Evolutionary conservation across 2,113 vertebrate species (phyloP).

Genomic region (Lamprotornis superbus): DNA sequence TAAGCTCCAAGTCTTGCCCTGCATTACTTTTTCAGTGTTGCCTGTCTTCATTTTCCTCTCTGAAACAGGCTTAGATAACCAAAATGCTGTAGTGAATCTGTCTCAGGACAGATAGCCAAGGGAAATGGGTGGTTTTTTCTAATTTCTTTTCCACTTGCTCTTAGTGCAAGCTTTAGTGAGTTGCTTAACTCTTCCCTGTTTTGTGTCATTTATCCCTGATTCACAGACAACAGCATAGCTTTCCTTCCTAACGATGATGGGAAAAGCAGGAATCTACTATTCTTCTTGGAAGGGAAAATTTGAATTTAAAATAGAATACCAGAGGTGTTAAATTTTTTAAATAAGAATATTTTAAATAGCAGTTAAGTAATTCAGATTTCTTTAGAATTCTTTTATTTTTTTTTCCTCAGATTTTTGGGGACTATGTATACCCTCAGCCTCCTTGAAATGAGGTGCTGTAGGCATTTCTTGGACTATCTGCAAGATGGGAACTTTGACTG

Average conservation of each 20-base stretch:
- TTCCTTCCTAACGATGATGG: background rate
- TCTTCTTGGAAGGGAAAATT: background rate
- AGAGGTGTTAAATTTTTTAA: background rate
- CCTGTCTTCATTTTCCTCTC: background rate
- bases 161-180: background rate
- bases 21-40: background rate
- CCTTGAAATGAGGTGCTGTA: background rate
- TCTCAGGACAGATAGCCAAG: background rate
- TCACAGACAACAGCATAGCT: background rate
- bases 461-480: background rate
- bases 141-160: background rate
- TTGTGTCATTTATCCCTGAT: fast-evolving
- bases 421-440: background rate
- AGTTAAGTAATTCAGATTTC: background rate
- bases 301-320: background rate
- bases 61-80: background rate
- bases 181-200: background rate
- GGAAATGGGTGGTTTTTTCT: background rate
- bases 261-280: background rate
- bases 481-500: background rate
- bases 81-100: background rate
- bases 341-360: background rate
- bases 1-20: background rate
- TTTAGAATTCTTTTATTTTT: background rate
- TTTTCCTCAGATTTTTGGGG: background rate